Evolutionary conservation across 2,113 vertebrate species (phyloP), one percentile per base, ranked within the genome.

Genomic region (Chloropsis cyanopogon): DNA sequence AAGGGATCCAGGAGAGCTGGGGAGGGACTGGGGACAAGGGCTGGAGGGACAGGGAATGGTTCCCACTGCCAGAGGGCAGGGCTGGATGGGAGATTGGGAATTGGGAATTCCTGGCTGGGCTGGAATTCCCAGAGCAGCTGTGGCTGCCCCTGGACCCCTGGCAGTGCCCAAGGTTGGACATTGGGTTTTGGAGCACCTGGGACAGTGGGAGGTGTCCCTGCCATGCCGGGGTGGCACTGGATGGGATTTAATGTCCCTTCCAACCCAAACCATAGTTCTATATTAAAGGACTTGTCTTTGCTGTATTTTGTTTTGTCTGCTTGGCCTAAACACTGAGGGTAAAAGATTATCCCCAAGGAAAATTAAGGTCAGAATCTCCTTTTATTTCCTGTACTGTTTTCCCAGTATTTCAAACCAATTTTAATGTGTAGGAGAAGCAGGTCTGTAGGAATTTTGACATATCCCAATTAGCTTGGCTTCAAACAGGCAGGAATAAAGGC

Each of bases 41-140:
- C 2, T 35, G 29, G 60, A 56, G 82, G 50, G 59, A 24, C 82
- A 75, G 82, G 82, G 82, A 65, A 56, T 85, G 82, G 82, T 9
- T 69, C 28, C 17, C 53, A 52, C 0, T 42, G 65, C 24, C 20
- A 69, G 19, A 54, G 57, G 46, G 37, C 31, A 71, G 66, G 33
- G 17, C 0, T 37, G 22, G 68, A 1, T n/a, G 70, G 50, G 60
- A 57, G 0, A 0, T 11, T 41, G 35, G 60, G 70, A 1, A 31
- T 3, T n/a, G 22, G 41, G 50, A 57, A 75, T 84, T 63, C 5
- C 53, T 49, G 49, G 39, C 12, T 56, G 72, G 42, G 20, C 0
- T 46, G 41, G 53, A 7, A 35, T 41, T 25, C 13, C 82, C 71
- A 66, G 52, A 59, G 25, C 0, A 31, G 25, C 61, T 85, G 61